phyloP scores from a whole-genome alignment of 2,797 vertebrate genomes.

The Chelmon rostratus region DNA sequence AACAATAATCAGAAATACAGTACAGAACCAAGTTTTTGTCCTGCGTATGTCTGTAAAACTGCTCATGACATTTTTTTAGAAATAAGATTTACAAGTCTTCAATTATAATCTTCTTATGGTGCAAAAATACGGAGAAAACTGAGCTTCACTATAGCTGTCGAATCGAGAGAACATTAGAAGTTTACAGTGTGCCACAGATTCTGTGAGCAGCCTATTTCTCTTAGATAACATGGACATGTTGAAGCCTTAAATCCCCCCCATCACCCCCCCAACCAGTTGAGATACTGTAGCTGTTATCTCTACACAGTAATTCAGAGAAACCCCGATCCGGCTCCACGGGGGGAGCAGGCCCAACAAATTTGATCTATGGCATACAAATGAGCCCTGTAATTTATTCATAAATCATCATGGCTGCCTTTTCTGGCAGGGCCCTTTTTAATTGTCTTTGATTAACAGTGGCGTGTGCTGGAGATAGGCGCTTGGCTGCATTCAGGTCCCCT shows the following conservation, averaged over 20 bases:
- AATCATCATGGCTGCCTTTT: slow-evolving; percentile 82
- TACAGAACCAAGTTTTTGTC: neutral
- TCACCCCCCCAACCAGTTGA: slow-evolving; percentile 6
- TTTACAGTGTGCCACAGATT: slow-evolving; percentile 13
- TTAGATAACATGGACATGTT: slow-evolving; percentile 39
- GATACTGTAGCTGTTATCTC: slow-evolving; percentile 65
- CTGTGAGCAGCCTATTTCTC: slow-evolving; percentile 24
- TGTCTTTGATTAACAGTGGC: slow-evolving; percentile 88
- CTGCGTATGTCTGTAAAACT: neutral
- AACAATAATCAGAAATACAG: neutral
- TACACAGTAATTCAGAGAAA: slow-evolving; percentile 58
- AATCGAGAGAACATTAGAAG: slow-evolving; percentile 13
- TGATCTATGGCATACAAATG: slow-evolving; percentile 87
- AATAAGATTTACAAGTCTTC: neutral
- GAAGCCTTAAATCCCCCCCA: neutral
- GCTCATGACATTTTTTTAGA: neutral
- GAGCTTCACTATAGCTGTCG: neutral
- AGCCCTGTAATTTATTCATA: slow-evolving; percentile 88
- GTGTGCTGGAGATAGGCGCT: slow-evolving; percentile 76
- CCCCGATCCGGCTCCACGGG: slow-evolving; percentile 60
- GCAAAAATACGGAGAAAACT: neutral
- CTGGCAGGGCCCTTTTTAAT: slow-evolving; percentile 85
- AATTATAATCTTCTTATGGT: neutral
- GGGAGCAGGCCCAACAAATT: slow-evolving; percentile 81
- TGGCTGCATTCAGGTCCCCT: slow-evolving; percentile 70